These are phyloP conservation scores for Phylloscopus trochiloides DNA, from an alignment of 2,113 vertebrate genomes.

Conservation along the genomic window DNA sequence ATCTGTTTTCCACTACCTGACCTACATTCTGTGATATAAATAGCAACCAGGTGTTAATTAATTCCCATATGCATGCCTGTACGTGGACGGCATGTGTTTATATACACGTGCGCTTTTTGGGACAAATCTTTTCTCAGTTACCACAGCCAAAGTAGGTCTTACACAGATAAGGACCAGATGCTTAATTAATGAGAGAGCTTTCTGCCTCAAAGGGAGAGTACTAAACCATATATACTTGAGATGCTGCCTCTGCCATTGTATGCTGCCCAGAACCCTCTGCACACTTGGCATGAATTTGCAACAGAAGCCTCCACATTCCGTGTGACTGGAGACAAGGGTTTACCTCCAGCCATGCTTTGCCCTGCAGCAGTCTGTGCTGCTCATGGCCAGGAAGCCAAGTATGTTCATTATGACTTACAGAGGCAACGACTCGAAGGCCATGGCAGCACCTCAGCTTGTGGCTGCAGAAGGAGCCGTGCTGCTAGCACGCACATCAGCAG, in stretches of 20 bases:
- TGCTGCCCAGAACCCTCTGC: background rate
- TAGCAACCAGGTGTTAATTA: slow-evolving; percentile 46
- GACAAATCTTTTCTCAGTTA: background rate
- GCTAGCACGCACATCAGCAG: fast-evolving
- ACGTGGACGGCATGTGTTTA: background rate
- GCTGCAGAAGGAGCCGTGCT: fast-evolving
- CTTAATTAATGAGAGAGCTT: background rate
- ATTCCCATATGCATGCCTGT: background rate
- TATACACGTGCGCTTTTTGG: background rate
- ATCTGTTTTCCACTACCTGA: background rate
- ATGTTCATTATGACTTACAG: fast-evolving
- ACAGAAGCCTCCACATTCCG: background rate
- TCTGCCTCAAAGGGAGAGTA: background rate
- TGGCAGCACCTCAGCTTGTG: background rate
- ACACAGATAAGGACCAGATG: background rate
- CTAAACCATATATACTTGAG: background rate
- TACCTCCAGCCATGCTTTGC: background rate
- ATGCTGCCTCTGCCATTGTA: background rate
- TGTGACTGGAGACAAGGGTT: background rate
- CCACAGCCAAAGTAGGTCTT: background rate
- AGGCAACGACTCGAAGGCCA: background rate
- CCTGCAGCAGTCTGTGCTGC: background rate
- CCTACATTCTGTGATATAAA: slow-evolving; percentile 15
- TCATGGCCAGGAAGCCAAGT: fast-evolving
- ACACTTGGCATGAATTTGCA: background rate